A percentile compares a stretch with the other conserved stretches of the same genome.
phyloP scores from a whole-genome alignment of 2,113 vertebrate species.

The Rhadina sibilatrix region DNA sequence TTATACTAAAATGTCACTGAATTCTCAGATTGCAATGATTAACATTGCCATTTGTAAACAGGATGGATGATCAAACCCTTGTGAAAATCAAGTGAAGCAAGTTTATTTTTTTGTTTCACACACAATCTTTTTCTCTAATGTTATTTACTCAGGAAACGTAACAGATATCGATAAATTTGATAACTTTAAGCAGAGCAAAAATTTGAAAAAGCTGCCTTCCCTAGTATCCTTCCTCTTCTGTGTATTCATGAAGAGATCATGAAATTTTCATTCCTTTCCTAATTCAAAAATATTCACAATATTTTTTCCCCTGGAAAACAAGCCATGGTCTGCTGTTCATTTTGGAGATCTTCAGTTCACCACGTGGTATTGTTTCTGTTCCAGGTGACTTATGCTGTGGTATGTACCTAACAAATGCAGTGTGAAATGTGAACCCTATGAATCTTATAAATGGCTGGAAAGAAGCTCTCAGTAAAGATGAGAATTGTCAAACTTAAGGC shows the following conservation, averaged over 20 bases:
- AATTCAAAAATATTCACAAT: neutral
- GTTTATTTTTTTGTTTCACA: neutral
- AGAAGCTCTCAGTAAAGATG: neutral
- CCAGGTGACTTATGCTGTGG: conserved; percentile 17
- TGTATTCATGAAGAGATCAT: neutral
- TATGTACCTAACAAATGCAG: conserved; percentile 15
- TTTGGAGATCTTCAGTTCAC: neutral
- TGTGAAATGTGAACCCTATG: neutral
- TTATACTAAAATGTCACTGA: conserved; percentile 22
- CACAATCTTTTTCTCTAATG: neutral
- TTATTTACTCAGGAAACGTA: neutral
- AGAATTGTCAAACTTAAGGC: neutral
- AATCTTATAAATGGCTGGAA: neutral
- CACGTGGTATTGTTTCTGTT: neutral
- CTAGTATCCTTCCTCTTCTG: neutral
- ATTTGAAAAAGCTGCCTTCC: neutral
- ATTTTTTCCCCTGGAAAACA: neutral
- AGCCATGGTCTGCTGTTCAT: neutral
- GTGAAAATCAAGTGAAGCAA: neutral
- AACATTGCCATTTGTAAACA: conserved; percentile 47
- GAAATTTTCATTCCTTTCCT: neutral
- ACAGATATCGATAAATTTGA: neutral
- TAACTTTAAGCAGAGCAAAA: neutral
- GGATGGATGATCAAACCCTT: conserved; percentile 37
- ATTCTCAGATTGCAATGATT: conserved; percentile 46